Evolutionary conservation across 2,888 invertebrate genomes (phyloP).

Genomic region (Drosophila diplacantha): DNA sequence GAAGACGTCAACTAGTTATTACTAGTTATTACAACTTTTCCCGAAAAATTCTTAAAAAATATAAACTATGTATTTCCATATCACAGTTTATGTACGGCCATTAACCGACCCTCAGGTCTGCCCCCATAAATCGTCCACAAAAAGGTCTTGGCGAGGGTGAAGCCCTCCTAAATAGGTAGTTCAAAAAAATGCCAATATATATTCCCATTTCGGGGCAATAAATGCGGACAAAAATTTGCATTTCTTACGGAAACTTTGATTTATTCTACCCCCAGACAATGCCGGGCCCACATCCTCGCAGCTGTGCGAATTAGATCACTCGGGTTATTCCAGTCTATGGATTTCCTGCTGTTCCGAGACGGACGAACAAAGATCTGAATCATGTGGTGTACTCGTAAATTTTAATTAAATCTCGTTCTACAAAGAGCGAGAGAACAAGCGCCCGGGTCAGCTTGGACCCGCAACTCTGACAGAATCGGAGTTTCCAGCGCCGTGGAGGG

Average conservation of each 20-base stretch:
- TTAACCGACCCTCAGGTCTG: constrained; percentile 10
- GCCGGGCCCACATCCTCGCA: constrained; percentile 55
- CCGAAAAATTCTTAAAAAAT: constrained; percentile 15
- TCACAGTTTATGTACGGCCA: constrained; percentile 22
- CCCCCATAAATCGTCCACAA: constrained; percentile 39
- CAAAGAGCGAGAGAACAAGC: constrained; percentile 25
- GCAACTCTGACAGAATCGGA: constrained; percentile 54
- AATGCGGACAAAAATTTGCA: constrained; percentile 36
- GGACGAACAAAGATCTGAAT: constrained; percentile 42
- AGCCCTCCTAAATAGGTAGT: constrained; percentile 7
- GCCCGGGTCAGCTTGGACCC: background rate
- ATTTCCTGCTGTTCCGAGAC: constrained; percentile 51
- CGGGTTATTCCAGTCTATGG: constrained; percentile 68
- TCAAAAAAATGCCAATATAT: constrained; percentile 24
- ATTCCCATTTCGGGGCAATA: constrained; percentile 10
- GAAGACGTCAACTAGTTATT: constrained; percentile 17
- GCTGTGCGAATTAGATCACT: constrained; percentile 73
- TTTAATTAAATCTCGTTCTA: constrained; percentile 66
- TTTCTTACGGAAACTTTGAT: constrained; percentile 33
- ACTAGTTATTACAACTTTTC: constrained; percentile 2
- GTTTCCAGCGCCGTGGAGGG: constrained; percentile 60
- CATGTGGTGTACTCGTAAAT: constrained; percentile 52
- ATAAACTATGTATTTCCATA: constrained; percentile 21
- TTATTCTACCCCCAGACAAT: constrained; percentile 40
- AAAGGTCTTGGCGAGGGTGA: constrained; percentile 5